Evolutionary conservation across 2,888 invertebrate species (phyloP), one percentile per base, ranked within the genome.

Genomic region (Cyclophora punctaria): DNA sequence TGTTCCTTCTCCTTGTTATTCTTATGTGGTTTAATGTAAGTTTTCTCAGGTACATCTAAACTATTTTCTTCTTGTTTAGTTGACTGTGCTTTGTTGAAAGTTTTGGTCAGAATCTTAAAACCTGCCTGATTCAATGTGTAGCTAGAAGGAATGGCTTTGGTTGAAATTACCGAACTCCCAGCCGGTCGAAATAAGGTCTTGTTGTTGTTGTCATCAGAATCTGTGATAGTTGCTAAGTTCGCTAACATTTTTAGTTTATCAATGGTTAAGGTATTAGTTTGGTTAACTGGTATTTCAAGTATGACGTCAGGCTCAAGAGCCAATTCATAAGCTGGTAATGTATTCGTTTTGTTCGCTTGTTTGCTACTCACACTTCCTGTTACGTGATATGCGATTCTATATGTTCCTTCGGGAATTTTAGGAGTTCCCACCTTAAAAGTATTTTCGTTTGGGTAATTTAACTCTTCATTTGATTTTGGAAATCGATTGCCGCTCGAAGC

Each of bases 101-200:
- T 89, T 79, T 93, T 93, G 0, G 92, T 93, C 50, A 92, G 72
- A 57, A 93, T 90, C 69, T 91, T 90, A 52, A 93, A 89, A 2
- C 93, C 93, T 44, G 92, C 92, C 52, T 91, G 90, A 69, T 92
- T 92, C 33, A 91, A 71, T 0, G 90, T 89, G 60, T 91, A 91
- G 64, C 89, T 91, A 1, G 91, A 90, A 20, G 90, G 90, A 52
- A 91, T 89, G 3, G 91, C 91, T 81, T 91, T 91, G 6, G 90
- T 90, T 7, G 91, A 91, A 65, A 91, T 91, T 33, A 90, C 78
- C 48, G 88, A 81, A 48, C 88, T 81, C 37, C 89, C 89, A 6
- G 84, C 83, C 35, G 83, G 65, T 42, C 82, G 81, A 79, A 86
- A 87, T 64, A 86, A 80, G 44, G 88, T 89, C 34, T 83, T 83